These are phyloP conservation scores for Odontesthes bonariensis DNA, from an alignment of 2,113 vertebrate species.

Conservation along the genomic window DNA sequence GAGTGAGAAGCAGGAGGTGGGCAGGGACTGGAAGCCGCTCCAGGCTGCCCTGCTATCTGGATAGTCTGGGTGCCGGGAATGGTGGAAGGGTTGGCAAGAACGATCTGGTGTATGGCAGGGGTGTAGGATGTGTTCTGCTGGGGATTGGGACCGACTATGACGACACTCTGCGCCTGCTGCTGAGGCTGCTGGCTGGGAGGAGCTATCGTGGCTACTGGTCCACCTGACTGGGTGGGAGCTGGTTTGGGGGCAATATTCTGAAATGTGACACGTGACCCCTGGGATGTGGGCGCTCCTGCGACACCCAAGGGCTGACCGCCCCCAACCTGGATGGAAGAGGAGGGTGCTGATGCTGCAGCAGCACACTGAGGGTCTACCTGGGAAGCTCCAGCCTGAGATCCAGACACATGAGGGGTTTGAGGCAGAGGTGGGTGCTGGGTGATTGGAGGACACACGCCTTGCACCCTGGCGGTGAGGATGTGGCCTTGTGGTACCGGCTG, in stretches of 20 bases:
- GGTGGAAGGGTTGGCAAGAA: conserved; percentile 92
- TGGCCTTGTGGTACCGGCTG: conserved; percentile 95
- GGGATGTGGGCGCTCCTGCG: conserved; percentile 87
- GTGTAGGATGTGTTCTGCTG: conserved; percentile 91
- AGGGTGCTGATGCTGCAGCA: conserved; percentile 81
- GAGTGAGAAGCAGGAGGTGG: conserved; percentile 83
- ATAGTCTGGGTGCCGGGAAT: conserved; percentile 89
- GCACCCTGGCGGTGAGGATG: conserved; percentile 91
- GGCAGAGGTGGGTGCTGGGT: conserved; percentile 87
- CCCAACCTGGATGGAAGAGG: conserved; percentile 88
- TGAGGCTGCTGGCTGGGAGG: conserved; percentile 84
- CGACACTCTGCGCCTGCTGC: conserved; percentile 91
- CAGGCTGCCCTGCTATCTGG: conserved; percentile 90
- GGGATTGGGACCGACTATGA: conserved; percentile 92
- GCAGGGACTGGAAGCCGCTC: conserved; percentile 86
- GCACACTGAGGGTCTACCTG: conserved; percentile 90
- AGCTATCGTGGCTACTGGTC: conserved; percentile 83
- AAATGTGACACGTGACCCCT: conserved; percentile 92
- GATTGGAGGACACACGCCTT: conserved; percentile 90
- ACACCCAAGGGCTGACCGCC: conserved; percentile 89
- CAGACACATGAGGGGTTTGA: conserved; percentile 84
- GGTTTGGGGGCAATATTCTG: conserved; percentile 98
- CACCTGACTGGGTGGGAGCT: conserved; percentile 86
- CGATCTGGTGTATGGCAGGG: conserved; percentile 98
- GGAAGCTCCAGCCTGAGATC: conserved; percentile 83